phyloP scores from a whole-genome alignment of 2,113 vertebrate genomes.

The Pedionomus torquatus region DNA sequence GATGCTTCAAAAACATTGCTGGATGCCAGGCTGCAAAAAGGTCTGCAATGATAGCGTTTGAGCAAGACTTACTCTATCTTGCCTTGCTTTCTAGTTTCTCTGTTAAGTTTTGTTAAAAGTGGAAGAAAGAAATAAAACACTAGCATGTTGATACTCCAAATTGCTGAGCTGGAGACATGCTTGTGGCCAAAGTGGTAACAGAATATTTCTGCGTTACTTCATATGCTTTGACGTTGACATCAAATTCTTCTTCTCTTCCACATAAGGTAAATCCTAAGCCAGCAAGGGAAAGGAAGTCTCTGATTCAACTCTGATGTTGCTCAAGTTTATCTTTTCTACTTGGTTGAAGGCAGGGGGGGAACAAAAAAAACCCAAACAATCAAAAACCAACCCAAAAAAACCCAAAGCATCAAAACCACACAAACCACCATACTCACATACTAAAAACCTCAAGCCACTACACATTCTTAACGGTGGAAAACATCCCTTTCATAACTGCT shows the following conservation, averaged over 20 bases:
- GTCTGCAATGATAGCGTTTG: background rate
- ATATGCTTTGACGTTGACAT: background rate
- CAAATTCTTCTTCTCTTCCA: background rate
- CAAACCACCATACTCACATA: background rate
- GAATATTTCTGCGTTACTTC: background rate
- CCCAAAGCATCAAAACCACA: background rate
- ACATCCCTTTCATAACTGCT: background rate
- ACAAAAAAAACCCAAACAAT: background rate
- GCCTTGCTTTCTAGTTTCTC: background rate
- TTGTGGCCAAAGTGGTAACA: background rate
- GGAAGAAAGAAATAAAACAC: background rate
- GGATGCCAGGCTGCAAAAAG: background rate
- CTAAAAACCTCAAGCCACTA: background rate
- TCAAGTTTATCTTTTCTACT: background rate
- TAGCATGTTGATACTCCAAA: background rate
- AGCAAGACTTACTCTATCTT: background rate
- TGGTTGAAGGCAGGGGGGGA: accelerated
- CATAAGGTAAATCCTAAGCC: background rate
- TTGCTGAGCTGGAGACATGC: background rate
- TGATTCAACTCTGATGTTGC: background rate
- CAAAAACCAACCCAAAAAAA: background rate
- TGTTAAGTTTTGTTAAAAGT: background rate
- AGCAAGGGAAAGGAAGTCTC: background rate
- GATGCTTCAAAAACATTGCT: background rate
- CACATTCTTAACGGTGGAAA: background rate